Base-by-base conservation (phyloP, 2,113 vertebrate genomes). In the Oceanodroma tethys region DNA sequence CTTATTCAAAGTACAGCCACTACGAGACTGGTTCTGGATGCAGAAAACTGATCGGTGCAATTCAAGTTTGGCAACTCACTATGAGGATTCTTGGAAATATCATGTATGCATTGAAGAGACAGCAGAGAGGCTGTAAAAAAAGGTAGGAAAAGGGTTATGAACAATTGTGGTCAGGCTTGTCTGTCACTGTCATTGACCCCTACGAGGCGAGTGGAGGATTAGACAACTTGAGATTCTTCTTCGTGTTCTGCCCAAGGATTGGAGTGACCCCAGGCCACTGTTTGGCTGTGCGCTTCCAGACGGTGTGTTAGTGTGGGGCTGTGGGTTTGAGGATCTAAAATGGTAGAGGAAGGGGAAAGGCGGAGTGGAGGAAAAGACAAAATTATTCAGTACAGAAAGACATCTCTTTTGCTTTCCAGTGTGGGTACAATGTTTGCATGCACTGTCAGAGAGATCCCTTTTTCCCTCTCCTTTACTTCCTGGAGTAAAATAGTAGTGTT, bases 1-100 rank as follows among this genome's bases (percentile, higher is more conserved):
- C 98, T 98, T 96, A 98, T 98, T 98, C 97, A 98, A 98, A 98
- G 96, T 98, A 99, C 98, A 98, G 98, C 98, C 98, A 98, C 98
- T 98, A 98, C 97, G 98, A 98, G 98, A 98, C 98, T 97, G 97
- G 96, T 97, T 97, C 98, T 97, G 97, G 98, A 98, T 98, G 98
- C 98, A 98, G 98, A 98, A 98, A 98, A 98, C 95, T 97, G 95
- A 92, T 83, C 10, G 94, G 96, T 98, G 98, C 95, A 93, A 95
- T 98, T 98, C 95, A 97, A 97, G 96, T 98, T 98, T 98, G 98
- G 98, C 98, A 98, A 98, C 97, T 96, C 94, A 98, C 96, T 96
- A 97, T 96, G 97, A 98, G 97, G 98, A 95, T 96, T 91, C 86
- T 88, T 36, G 96, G 96, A 90, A 89, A 78, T 84, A 81, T 68